Evolutionary conservation across 2,113 vertebrate genomes (phyloP).

Genomic region (Clinocottus analis): DNA sequence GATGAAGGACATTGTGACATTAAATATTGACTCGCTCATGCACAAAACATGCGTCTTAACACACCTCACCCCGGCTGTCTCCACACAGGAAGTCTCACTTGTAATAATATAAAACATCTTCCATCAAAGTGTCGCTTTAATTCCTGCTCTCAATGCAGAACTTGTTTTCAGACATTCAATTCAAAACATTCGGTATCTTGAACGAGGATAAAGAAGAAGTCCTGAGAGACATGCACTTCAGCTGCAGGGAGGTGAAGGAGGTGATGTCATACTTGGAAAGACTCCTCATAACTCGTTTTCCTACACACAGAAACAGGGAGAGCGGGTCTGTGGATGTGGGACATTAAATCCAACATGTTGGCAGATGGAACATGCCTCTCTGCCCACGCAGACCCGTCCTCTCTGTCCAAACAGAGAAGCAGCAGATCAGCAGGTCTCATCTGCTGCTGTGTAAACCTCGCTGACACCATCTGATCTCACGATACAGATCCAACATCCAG

Average conservation of each 20-base stretch:
- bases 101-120: background rate
- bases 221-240: background rate
- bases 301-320: background rate
- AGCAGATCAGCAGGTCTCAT: background rate
- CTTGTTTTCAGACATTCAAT: background rate
- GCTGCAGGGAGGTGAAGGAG: background rate
- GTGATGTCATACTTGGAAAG: background rate
- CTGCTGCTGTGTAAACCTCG: constrained; percentile 12
- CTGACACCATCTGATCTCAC: background rate
- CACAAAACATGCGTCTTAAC: constrained; percentile 10
- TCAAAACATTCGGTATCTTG: background rate
- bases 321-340: background rate
- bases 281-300: constrained; percentile 18
- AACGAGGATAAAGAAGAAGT: background rate
- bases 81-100: background rate
- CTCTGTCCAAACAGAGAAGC: too few species aligned
- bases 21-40: background rate
- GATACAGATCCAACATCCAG: too few species aligned
- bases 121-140: background rate
- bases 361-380: too few species aligned
- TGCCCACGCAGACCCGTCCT: too few species aligned
- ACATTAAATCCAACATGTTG: background rate
- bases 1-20: background rate
- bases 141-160: background rate
- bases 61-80: background rate